Evolutionary conservation across 2,113 vertebrate species (phyloP), one percentile per base, ranked within the genome.

Genomic region (Pterophyllum scalare): DNA sequence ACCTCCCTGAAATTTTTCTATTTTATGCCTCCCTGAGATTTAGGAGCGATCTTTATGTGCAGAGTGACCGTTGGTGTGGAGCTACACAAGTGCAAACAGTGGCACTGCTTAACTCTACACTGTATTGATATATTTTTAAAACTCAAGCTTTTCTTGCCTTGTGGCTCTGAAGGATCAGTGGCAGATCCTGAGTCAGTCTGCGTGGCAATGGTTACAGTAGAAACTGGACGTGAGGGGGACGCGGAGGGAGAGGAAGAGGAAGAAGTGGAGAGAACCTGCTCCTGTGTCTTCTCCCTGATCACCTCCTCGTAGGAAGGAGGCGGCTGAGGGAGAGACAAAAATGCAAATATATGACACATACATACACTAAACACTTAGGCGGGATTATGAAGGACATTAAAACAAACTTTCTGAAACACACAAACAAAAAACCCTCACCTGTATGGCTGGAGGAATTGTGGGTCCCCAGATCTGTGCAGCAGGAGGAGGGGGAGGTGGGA

Each of bases 291-390:
- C 95, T 99, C 98, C 93, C 97, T 96, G 95, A 99, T 99, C 92
- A 99, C 98, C 94, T 99, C 97, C 84, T 99, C 98, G 6, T 99
- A 99, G 1, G 98, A 99, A 0, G 98, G 98, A 2, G 98, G 98
- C n/a, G 97, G 97, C 98, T 99, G 79, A 77, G 17, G 58, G 12
- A 14, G 17, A 28, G 10, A 3, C 2, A 20, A 62, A 64, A 19
- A 3, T 35, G 9, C 19, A 19, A 24, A 59, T 2, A 56, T 9
- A 56, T 38, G 17, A 72, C 17, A 31, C 43, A 49, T 0, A 26
- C 15, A 70, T 31, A 17, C 43, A 52, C 5, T 20, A 10, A 7
- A 70, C 19, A 46, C 43, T 52, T 43, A 52, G 43, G 24, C 7
- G 10, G 24, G 65, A 0, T 49, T 31, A n/a, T 72, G 17, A 52